Percentiles rank a stretch among this genome's conserved stretches.
These are phyloP conservation scores for western clawed frog (Xenopus tropicalis) DNA, from an alignment of 2,113 vertebrate species.

Conservation along the genomic window UCB_Xtro_10.0 CM004450.2:104495501-104496000, in stretches of 20 bases:
- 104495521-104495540: no score
- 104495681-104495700: no score
- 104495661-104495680: no score
- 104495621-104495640: background rate
- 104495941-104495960: no score
- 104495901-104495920: background rate
- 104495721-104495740: no score
- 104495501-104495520: no score
- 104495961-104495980: no score
- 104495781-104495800: conserved; percentile 63
- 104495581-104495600: conserved; percentile 69
- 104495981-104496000: no score
- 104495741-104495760: no score
- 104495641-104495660: no score
- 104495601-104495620: conserved; percentile 50
- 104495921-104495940: conserved; percentile 42
- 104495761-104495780: conserved; percentile 62
- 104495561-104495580: conserved; percentile 68
- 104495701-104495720: no score
- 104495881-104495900: background rate
- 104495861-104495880: conserved; percentile 50
- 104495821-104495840: conserved; percentile 69
- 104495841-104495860: conserved; percentile 68
- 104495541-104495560: no score
- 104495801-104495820: conserved; percentile 58